Percentiles rank a stretch among this genome's conserved stretches.
phyloP scores from a whole-genome alignment of 2,113 vertebrate genomes.

The Emydocephalus ijimae region DNA sequence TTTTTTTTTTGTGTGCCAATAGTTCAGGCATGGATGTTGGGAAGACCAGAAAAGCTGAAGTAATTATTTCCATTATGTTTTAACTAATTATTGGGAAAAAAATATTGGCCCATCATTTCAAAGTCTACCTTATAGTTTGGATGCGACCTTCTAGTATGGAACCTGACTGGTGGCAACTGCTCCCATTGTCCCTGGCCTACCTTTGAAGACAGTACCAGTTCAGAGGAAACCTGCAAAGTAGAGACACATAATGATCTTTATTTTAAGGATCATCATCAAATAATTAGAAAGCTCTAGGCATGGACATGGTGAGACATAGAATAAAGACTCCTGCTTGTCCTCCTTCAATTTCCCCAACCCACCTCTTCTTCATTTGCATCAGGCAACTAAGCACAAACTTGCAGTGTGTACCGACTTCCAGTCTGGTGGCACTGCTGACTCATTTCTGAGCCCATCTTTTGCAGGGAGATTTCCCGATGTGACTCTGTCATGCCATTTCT shows the following conservation, averaged over 20 bases:
- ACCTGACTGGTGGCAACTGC: neutral
- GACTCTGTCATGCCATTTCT: neutral
- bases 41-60: neutral
- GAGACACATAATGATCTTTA: neutral
- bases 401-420: neutral
- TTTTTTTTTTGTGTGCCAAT: neutral
- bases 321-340: neutral
- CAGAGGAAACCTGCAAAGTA: neutral
- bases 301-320: neutral
- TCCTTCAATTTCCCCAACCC: neutral
- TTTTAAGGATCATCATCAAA: neutral
- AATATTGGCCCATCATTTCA: neutral
- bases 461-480: neutral
- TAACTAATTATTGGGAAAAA: neutral
- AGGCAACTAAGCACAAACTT: neutral
- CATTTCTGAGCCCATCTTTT: slow-evolving; percentile 4
- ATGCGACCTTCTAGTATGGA: neutral
- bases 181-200: neutral
- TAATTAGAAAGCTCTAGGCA: neutral
- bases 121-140: neutral
- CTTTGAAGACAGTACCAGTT: neutral
- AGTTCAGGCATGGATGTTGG: neutral
- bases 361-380: neutral
- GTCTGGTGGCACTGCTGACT: slow-evolving; percentile 14
- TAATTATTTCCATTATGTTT: neutral